Conservation (phyloP, 2,888 invertebrate genomes). For the Helicoverpa assulta region DNA sequence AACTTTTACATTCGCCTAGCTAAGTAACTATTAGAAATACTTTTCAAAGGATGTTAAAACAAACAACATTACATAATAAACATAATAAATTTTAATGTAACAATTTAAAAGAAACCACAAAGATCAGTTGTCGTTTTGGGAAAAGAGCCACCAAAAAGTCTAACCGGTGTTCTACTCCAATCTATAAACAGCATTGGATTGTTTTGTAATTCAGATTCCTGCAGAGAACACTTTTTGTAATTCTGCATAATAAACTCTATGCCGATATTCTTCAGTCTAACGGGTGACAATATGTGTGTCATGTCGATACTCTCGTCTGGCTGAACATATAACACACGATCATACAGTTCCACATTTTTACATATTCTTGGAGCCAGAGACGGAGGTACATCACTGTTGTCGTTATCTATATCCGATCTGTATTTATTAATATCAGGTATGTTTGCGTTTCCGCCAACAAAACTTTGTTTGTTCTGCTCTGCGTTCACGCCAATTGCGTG, state of each 20-base stretch:
- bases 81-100: conserved; percentile 3
- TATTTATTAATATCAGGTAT: conserved; percentile 83
- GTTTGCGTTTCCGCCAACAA: conserved; percentile 78
- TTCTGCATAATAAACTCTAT: conserved; percentile 81
- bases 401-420: conserved; percentile 76
- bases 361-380: conserved; percentile 77
- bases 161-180: conserved; percentile 92
- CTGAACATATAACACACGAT: conserved; percentile 79
- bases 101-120: conserved; percentile 89
- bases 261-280: conserved; percentile 77
- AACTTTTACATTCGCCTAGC: neutral
- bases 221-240: conserved; percentile 82
- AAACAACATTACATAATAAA: neutral
- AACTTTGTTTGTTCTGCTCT: conserved; percentile 77
- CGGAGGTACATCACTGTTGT: conserved; percentile 67
- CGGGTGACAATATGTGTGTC: conserved; percentile 78
- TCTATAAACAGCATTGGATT: conserved; percentile 86
- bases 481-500: conserved; percentile 74
- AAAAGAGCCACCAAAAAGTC: conserved; percentile 92
- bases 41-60: neutral
- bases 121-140: conserved; percentile 90
- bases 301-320: conserved; percentile 81
- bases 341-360: conserved; percentile 78
- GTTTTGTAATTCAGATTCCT: conserved; percentile 73
- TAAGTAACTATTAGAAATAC: neutral